A percentile compares a stretch with the other conserved stretches of the same genome.
Evolutionary conservation across 35 echinoderm and acorn worm species (phyloP).

Genomic region (Amphiura filiformis): DNA sequence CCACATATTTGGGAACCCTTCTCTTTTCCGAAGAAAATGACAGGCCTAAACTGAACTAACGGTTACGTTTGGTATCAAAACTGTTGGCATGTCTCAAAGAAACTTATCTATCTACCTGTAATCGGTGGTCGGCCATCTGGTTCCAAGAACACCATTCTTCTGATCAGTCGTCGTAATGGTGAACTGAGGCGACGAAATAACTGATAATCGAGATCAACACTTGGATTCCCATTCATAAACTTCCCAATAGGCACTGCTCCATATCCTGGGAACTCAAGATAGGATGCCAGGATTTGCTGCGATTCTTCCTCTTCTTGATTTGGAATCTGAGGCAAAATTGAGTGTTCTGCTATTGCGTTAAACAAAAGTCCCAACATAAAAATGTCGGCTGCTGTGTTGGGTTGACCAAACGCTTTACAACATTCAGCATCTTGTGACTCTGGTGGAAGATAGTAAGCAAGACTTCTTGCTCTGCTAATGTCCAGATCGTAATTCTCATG

Average conservation of each 20-base stretch:
- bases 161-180: conserved; percentile 64
- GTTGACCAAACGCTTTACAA: conserved; percentile 51
- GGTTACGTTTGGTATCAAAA: no score
- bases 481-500: conserved; percentile 66
- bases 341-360: conserved; percentile 68
- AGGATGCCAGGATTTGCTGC: conserved; percentile 31
- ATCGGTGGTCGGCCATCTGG: conserved; percentile 68
- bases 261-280: conserved; percentile 81
- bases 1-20: no score
- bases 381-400: conserved; percentile 75
- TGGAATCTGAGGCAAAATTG: conserved; percentile 32
- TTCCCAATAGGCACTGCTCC: conserved; percentile 83
- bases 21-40: no score
- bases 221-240: conserved; percentile 82
- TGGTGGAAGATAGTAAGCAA: conserved; percentile 63
- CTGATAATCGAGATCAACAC: conserved; percentile 85
- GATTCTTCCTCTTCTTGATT: conserved; percentile 5
- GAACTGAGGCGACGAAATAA: conserved; percentile 62
- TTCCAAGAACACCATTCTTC: conserved; percentile 62
- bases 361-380: conserved; percentile 87
- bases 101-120: conserved; percentile 25
- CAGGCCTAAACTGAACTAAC: no score
- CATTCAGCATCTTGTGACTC: conserved; percentile 62
- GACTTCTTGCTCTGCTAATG: conserved; percentile 37
- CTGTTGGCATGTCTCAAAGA: no score